Percentiles rank a stretch among this genome's conserved stretches.
Conservation (phyloP, 2,113 vertebrate species). For the Lophius piscatorius region DNA sequence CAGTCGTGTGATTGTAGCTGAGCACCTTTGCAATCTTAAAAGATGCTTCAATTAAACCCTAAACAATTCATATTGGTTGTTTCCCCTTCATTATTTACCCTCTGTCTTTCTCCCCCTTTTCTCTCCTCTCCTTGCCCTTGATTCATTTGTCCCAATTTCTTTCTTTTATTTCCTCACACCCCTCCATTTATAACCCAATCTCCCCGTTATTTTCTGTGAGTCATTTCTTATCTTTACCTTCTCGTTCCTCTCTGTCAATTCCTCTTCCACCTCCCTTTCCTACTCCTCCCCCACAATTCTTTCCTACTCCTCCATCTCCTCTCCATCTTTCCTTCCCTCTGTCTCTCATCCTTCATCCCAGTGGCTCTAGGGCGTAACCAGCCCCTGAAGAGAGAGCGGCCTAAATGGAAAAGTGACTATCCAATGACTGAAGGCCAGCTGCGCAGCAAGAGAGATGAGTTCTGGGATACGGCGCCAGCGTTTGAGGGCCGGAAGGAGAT, state of each 20-base stretch:
- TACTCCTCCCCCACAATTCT: not conserved
- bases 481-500: constrained; percentile 98
- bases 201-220: not conserved
- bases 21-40: constrained; percentile 2
- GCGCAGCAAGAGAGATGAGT: constrained; percentile 97
- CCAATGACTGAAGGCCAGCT: constrained; percentile 98
- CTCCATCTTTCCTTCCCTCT: constrained; percentile 2
- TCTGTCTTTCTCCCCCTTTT: not conserved
- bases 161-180: too few relatives aligned
- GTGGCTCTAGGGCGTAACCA: constrained; percentile 97
- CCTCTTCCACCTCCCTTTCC: not conserved
- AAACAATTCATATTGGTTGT: not conserved
- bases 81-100: constrained; percentile 13
- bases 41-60: constrained; percentile 13
- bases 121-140: not conserved
- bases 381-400: constrained; percentile 95
- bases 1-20: not conserved
- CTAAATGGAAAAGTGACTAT: constrained; percentile 99
- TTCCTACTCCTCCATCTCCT: not conserved
- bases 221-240: not conserved
- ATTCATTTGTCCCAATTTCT: not conserved
- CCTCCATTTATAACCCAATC: too few relatives aligned
- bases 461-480: constrained; percentile 97
- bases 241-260: not conserved
- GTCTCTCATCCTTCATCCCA: constrained; percentile 59